Evolutionary conservation across 1,140 invertebrate genomes (phyloP).

Genomic region (Zaprionus tsacasi): DNA sequence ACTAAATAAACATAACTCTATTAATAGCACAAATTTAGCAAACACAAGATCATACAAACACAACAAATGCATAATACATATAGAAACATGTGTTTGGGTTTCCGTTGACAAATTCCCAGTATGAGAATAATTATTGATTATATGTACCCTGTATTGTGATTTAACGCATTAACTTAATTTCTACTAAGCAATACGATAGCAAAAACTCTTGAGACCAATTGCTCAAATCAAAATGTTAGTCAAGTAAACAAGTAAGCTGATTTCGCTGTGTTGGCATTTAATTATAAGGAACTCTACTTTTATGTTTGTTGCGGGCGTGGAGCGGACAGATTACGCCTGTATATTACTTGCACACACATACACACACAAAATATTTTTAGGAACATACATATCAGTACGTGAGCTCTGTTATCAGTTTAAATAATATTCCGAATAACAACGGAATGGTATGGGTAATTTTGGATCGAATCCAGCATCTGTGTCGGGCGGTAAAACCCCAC

Average conservation of each 20-base stretch:
- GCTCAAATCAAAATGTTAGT: constrained; percentile 1
- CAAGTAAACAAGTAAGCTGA: constrained; percentile 25
- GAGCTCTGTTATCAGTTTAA: constrained; percentile 33
- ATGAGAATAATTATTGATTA: background rate
- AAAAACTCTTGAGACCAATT: background rate
- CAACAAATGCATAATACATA: constrained; percentile 13
- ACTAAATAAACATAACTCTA: constrained; percentile 23
- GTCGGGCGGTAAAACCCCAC: constrained; percentile 15
- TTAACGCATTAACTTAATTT: background rate
- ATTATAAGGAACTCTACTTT: constrained; percentile 43
- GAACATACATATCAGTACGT: background rate
- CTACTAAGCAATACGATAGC: constrained; percentile 15
- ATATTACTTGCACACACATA: background rate
- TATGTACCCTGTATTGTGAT: constrained; percentile 4
- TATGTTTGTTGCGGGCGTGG: constrained; percentile 32
- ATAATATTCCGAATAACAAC: constrained; percentile 16
- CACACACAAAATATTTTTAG: background rate
- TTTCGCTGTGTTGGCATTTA: constrained; percentile 48
- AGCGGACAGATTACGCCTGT: constrained; percentile 55
- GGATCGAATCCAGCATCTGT: background rate
- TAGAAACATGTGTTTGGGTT: constrained; percentile 32
- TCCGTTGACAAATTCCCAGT: constrained; percentile 7
- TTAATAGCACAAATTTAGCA: constrained; percentile 38
- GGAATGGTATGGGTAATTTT: constrained; percentile 6
- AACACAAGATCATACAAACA: constrained; percentile 9